Evolutionary conservation across 2,888 invertebrate genomes (phyloP).

Genomic region (Caradrina kadenii): DNA sequence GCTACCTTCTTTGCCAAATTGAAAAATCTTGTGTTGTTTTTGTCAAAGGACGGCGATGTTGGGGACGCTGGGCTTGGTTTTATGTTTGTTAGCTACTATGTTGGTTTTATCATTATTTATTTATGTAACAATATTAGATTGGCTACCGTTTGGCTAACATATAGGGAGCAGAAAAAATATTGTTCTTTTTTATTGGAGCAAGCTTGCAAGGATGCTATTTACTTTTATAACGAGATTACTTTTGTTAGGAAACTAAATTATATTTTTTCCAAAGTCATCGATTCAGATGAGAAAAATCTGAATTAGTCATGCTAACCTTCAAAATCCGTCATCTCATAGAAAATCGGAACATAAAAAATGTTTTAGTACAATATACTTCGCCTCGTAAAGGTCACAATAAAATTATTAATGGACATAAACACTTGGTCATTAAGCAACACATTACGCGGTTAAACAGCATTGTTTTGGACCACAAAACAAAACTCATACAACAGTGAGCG

Average conservation of each 20-base stretch:
- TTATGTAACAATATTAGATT: conserved; percentile 30
- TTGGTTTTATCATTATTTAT: conserved; percentile 43
- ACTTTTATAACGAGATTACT: neutral
- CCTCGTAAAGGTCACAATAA: conserved; percentile 36
- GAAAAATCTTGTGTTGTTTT: conserved; percentile 65
- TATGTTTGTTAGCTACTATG: conserved; percentile 38
- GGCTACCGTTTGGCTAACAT: conserved; percentile 1
- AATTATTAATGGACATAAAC: conserved; percentile 63
- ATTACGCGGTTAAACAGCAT: conserved; percentile 69
- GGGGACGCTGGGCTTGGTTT: conserved; percentile 32
- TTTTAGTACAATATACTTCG: conserved; percentile 8
- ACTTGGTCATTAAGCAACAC: conserved; percentile 75
- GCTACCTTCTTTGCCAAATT: conserved; percentile 65
- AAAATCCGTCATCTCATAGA: neutral
- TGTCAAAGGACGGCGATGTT: conserved; percentile 41
- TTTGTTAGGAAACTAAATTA: neutral
- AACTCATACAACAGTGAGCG: conserved; percentile 76
- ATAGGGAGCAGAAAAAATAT: neutral
- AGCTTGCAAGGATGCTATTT: neutral
- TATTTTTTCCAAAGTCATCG: neutral
- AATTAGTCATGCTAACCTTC: neutral
- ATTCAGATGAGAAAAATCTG: neutral
- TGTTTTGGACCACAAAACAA: conserved; percentile 69
- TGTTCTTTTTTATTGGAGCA: neutral
- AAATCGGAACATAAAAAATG: neutral